Evolutionary conservation across 2,888 invertebrate species (phyloP).

Genomic region (Pollenia labialis): DNA sequence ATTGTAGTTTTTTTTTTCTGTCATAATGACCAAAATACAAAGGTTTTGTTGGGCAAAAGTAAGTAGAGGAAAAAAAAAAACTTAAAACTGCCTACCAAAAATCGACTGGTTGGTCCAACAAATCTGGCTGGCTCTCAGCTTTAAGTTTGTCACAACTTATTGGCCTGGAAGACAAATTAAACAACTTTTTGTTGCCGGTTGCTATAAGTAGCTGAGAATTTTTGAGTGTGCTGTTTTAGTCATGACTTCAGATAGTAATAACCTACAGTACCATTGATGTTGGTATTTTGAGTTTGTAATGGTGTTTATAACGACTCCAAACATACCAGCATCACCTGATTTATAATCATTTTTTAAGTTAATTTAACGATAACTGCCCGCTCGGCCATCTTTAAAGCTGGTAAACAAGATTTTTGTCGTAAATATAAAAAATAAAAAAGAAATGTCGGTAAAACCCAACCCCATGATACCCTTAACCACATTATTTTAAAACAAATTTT

Average conservation of each 20-base stretch:
- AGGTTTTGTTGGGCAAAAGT: neutral
- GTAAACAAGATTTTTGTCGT: too few relatives aligned
- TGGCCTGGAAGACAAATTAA: conserved; percentile 2
- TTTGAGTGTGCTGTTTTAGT: conserved; percentile 1
- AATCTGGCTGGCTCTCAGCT: neutral
- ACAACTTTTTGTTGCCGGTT: neutral
- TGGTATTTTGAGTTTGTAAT: too few relatives aligned
- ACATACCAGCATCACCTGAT: too few relatives aligned
- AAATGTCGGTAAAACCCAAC: too few relatives aligned
- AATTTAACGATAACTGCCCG: too few relatives aligned
- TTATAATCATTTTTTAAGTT: too few relatives aligned
- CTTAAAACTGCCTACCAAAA: neutral
- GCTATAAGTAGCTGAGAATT: neutral
- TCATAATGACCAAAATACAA: conserved; percentile 31
- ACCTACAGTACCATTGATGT: too few relatives aligned
- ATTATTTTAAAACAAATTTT: too few relatives aligned
- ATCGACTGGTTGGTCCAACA: neutral
- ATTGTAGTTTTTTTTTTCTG: neutral
- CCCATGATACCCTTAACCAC: too few relatives aligned
- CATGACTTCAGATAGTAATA: neutral
- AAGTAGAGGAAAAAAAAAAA: neutral
- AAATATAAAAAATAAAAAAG: too few relatives aligned
- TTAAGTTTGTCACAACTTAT: neutral
- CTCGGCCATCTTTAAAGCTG: too few relatives aligned
- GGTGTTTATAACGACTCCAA: too few relatives aligned